Conservation (phyloP, 2,113 vertebrate species). For the Ahaetulla prasina region DNA sequence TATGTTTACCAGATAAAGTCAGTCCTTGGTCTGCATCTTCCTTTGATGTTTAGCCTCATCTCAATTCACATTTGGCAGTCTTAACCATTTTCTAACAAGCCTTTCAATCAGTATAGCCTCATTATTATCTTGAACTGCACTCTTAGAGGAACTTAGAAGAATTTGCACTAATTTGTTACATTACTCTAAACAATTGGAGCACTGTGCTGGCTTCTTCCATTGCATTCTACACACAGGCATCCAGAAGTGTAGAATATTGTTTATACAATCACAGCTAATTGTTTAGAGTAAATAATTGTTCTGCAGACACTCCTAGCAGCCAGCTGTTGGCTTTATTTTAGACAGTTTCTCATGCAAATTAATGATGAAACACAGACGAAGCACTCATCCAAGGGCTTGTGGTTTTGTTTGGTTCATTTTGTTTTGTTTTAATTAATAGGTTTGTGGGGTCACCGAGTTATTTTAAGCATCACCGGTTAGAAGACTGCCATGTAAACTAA, state of each 20-base stretch:
- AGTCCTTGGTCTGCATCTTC: not conserved
- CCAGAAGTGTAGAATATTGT: constrained; percentile 40
- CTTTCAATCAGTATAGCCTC: not conserved
- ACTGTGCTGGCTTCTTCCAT: not conserved
- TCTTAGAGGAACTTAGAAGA: not conserved
- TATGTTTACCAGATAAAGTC: not conserved
- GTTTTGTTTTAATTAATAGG: not conserved
- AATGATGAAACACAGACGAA: constrained; percentile 30
- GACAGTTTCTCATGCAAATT: constrained; percentile 53
- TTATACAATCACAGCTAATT: constrained; percentile 41
- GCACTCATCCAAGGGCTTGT: not conserved
- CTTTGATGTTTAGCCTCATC: not conserved
- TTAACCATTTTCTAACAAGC: not conserved
- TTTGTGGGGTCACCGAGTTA: constrained; percentile 12
- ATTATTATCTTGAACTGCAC: not conserved
- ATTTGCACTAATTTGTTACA: not conserved
- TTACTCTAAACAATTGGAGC: not conserved
- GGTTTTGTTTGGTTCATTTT: not conserved
- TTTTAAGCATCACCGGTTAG: constrained; percentile 37
- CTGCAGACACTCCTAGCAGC: constrained; percentile 33
- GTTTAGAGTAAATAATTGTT: constrained; percentile 50
- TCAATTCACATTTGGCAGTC: not conserved
- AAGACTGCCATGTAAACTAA: constrained; percentile 38
- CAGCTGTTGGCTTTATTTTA: constrained; percentile 54
- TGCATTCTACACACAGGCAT: constrained; percentile 5